A percentile compares a stretch with the other conserved stretches of the same genome.
phyloP scores from a whole-genome alignment of 2,888 invertebrate species.

The Caenorhabditis becei region DNA sequence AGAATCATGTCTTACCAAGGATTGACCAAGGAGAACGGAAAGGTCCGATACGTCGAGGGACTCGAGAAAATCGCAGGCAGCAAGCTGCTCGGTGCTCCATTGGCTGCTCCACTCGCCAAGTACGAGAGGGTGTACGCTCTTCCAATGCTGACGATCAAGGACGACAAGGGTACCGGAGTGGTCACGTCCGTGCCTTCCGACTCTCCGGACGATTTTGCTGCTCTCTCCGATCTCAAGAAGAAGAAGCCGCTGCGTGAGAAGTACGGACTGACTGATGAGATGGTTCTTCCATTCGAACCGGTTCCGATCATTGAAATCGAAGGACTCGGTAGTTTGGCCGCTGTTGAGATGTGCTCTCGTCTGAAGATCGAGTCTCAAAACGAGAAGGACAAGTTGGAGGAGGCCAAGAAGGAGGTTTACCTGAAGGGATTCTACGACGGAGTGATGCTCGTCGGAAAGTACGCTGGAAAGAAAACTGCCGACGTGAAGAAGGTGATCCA shows the following conservation, averaged over 20 bases:
- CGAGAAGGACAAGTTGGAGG: slow-evolving; percentile 91
- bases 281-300: slow-evolving; percentile 87
- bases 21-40: slow-evolving; percentile 89
- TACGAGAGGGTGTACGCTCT: slow-evolving; percentile 92
- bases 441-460: slow-evolving; percentile 89
- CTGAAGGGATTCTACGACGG: slow-evolving; percentile 85
- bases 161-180: slow-evolving; percentile 97
- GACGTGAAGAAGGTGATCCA: slow-evolving; percentile 95
- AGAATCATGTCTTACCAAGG: slow-evolving; percentile 97
- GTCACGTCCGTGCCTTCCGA: slow-evolving; percentile 99
- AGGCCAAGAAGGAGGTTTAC: slow-evolving; percentile 97
- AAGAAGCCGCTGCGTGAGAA: slow-evolving; percentile 89
- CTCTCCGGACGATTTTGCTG: slow-evolving; percentile 98
- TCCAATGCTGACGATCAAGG: slow-evolving; percentile 97
- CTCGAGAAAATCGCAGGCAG: slow-evolving; percentile 82
- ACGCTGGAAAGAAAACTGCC: slow-evolving; percentile 92
- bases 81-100: slow-evolving; percentile 89
- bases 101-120: slow-evolving; percentile 91
- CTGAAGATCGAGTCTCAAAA: slow-evolving; percentile 98
- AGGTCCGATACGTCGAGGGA: slow-evolving; percentile 86
- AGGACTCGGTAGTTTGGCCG: slow-evolving; percentile 84
- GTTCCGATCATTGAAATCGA: slow-evolving; percentile 94
- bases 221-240: slow-evolving; percentile 94
- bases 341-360: slow-evolving; percentile 90
- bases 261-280: slow-evolving; percentile 90